Evolutionary conservation across 2,888 invertebrate species (phyloP).

Genomic region (Melieria picta): DNA sequence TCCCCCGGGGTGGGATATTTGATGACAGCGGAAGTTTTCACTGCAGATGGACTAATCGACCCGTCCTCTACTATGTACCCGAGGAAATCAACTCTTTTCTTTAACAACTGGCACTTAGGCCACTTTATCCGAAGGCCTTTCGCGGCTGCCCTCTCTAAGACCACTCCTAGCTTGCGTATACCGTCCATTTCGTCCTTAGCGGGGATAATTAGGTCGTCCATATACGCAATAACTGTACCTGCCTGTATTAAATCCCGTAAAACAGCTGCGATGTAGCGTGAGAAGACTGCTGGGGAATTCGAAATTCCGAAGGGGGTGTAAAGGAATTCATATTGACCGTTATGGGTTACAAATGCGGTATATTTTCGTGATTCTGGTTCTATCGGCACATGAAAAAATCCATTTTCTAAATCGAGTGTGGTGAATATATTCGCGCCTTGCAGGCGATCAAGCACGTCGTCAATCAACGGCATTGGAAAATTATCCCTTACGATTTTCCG

Average conservation of each 20-base stretch:
- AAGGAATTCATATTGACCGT: conserved; percentile 44
- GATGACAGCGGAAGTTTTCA: conserved; percentile 34
- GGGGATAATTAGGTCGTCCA: conserved; percentile 42
- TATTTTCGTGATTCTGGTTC: no score
- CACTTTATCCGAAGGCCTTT: conserved; percentile 35
- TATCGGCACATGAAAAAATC: no score
- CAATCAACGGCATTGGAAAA: conserved; percentile 39
- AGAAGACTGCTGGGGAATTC: conserved; percentile 42
- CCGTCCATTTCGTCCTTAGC: conserved; percentile 35
- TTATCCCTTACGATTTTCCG: conserved; percentile 44
- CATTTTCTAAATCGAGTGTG: background rate
- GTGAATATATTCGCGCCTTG: conserved; percentile 28
- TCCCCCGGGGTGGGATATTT: conserved; percentile 35
- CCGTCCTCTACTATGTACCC: conserved; percentile 38
- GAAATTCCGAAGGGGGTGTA: conserved; percentile 44
- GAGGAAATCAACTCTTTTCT: conserved; percentile 36
- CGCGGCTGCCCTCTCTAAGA: conserved; percentile 30
- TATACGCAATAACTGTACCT: conserved; percentile 32
- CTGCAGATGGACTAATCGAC: conserved; percentile 33
- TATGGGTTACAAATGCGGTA: conserved; percentile 13
- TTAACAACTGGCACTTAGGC: conserved; percentile 41
- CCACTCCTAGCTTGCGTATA: conserved; percentile 17
- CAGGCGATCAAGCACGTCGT: conserved; percentile 27
- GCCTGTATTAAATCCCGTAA: conserved; percentile 35
- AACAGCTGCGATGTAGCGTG: conserved; percentile 35